phyloP scores from a whole-genome alignment of 2,888 invertebrate genomes.

The Orchestes rusci region DNA sequence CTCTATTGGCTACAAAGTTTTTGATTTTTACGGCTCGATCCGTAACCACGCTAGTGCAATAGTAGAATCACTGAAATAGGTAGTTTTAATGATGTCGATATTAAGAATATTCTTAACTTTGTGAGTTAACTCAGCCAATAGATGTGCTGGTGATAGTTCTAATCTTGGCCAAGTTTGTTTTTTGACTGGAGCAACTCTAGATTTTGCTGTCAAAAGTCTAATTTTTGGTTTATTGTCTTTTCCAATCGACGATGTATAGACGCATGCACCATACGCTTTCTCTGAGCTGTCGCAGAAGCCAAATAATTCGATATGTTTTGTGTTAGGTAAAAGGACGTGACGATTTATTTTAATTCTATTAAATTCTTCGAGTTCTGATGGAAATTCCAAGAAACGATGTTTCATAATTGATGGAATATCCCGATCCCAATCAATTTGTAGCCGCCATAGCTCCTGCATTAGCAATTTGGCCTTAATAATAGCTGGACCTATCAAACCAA shows the following conservation, averaged over 20 bases:
- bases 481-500: not conserved
- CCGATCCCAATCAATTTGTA: not conserved
- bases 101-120: not conserved
- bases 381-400: not conserved
- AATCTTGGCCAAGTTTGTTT: slow-evolving; percentile 1
- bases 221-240: not conserved
- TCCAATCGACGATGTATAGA: not conserved
- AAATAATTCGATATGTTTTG: not conserved
- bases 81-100: not conserved
- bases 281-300: slow-evolving; percentile 1
- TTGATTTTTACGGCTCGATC: not conserved
- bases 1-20: slow-evolving; percentile 1
- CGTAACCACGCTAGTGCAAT: too few relatives aligned
- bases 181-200: slow-evolving; percentile 1
- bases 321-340: too few relatives aligned
- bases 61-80: too few relatives aligned
- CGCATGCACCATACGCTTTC: too few relatives aligned
- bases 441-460: not conserved
- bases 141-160: not conserved
- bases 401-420: not conserved
- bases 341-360: not conserved
- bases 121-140: not conserved
- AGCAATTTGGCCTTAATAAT: slow-evolving; percentile 1
- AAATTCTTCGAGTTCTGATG: not conserved
- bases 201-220: slow-evolving; percentile 2